Evolutionary conservation across 2,113 vertebrate species (phyloP), one percentile per base, ranked within the genome.

Genomic region (Pycnonotus jocosus): DNA sequence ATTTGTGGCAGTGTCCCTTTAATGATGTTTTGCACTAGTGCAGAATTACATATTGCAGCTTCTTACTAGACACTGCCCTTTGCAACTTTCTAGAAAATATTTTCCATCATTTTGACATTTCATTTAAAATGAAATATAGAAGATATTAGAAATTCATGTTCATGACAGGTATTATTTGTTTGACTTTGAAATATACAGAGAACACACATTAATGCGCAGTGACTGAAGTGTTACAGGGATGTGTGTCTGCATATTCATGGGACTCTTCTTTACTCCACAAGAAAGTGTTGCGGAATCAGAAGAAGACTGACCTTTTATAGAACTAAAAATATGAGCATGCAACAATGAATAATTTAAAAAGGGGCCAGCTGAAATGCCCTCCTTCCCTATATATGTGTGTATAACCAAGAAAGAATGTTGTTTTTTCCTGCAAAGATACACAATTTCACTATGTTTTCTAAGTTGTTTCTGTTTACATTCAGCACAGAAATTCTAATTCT

Each of bases 161-260:
- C 97, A 85, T 98, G 98, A 97, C 97, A 98, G 98, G 98, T 98
- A 97, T 98, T 98, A 98, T 98, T 98, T 98, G 98, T 98, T 98
- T 96, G 98, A 98, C 97, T 98, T 97, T 98, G 98, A 98, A 98
- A 98, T 98, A 98, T 85, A 97, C 98, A 97, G 98, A 95, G 97
- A 98, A 97, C 97, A 97, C 97, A 94, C 97, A 97, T 98, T 98
- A 97, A 98, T 98, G 97, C 95, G 95, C 92, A 94, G 95, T 92
- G 97, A 97, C 96, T 94, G 94, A 95, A 97, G 97, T 95, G 96
- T 96, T 97, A 86, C 95, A 70, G 47, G 77, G 56, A 77, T 97
- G 98, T 98, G 98, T 0, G 91, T 15, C 96, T 98, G 98, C 98
- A 99, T 99, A 99, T 99, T 99, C 98, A 99, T 99, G 97, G 98